Evolutionary conservation across 2,113 vertebrate genomes (phyloP).

Genomic region (Charina bottae): DNA sequence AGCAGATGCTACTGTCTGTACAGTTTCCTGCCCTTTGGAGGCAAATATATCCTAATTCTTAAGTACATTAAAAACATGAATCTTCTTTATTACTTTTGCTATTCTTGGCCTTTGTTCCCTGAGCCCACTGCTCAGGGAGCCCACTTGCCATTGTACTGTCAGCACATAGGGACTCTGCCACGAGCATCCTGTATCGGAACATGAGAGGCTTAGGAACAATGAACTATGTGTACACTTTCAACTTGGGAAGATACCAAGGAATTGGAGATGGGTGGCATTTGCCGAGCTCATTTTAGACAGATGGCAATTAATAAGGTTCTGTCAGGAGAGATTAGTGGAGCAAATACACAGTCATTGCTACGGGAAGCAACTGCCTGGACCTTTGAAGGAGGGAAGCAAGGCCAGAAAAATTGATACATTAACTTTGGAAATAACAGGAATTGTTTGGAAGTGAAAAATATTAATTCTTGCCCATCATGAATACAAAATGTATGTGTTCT

Average conservation of each 20-base stretch:
- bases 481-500: conserved; percentile 43
- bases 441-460: conserved; percentile 40
- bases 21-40: conserved; percentile 58
- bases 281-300: conserved; percentile 10
- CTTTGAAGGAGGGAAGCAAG: neutral
- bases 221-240: conserved; percentile 45
- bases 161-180: conserved; percentile 52
- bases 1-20: conserved; percentile 42
- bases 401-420: conserved; percentile 4
- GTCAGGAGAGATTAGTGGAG: conserved; percentile 36
- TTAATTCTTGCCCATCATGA: conserved; percentile 31
- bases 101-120: conserved; percentile 37
- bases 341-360: conserved; percentile 27
- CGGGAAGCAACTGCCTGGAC: neutral
- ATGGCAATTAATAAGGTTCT: conserved; percentile 42
- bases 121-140: conserved; percentile 44
- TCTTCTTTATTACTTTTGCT: conserved; percentile 55
- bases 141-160: conserved; percentile 46
- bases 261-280: neutral
- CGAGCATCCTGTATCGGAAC: conserved; percentile 46
- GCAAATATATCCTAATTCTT: conserved; percentile 50
- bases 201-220: conserved; percentile 38
- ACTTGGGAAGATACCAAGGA: conserved; percentile 11
- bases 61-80: conserved; percentile 35
- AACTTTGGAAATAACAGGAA: conserved; percentile 24